These are phyloP conservation scores for Miniopterus natalensis DNA, from an alignment of 2,113 vertebrate species.

Conservation along the genomic window DNA sequence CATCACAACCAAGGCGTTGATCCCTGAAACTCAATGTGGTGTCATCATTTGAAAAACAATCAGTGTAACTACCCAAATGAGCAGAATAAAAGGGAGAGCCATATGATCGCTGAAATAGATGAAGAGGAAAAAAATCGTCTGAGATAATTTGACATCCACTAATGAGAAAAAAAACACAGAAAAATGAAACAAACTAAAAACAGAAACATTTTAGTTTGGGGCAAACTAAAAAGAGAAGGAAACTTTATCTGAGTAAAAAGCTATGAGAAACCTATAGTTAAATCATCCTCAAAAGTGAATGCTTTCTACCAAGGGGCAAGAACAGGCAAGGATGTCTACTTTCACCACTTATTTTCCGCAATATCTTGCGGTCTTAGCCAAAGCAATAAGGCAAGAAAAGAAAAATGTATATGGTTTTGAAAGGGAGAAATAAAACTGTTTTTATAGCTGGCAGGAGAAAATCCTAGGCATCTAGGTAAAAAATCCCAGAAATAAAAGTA, in stretches of 20 bases:
- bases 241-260: neutral
- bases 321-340: neutral
- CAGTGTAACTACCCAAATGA: neutral
- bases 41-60: slow-evolving; percentile 4
- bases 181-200: neutral
- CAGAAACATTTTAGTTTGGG: neutral
- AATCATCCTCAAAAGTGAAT: neutral
- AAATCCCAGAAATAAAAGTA: neutral
- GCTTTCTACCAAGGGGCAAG: neutral
- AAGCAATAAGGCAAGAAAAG: neutral
- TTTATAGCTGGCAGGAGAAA: neutral
- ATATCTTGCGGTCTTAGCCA: neutral
- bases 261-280: neutral
- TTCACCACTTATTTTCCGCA: neutral
- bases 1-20: neutral
- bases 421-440: neutral
- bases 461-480: neutral
- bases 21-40: neutral
- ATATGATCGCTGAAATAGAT: neutral
- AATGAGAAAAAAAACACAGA: neutral
- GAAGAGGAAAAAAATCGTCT: neutral
- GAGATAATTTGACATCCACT: neutral
- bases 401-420: neutral
- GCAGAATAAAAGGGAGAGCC: neutral
- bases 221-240: neutral